These are phyloP conservation scores for Tapirus terrestris DNA, from an alignment of 2,113 vertebrate genomes.

Conservation along the genomic window DNA sequence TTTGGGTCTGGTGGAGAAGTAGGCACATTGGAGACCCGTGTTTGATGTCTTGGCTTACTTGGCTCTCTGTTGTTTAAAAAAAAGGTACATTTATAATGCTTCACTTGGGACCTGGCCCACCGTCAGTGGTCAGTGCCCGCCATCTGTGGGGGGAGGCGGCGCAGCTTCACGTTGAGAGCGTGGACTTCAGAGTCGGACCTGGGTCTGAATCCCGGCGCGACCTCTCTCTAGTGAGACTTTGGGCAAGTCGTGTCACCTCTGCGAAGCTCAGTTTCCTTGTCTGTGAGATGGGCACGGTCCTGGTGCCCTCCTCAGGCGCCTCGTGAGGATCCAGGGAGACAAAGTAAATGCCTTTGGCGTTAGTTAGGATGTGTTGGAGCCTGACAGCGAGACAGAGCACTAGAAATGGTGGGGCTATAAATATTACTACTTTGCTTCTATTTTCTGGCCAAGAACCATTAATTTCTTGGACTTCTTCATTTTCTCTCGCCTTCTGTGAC, in stretches of 20 bases:
- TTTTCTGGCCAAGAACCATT: constrained; percentile 18
- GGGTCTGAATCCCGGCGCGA: not conserved
- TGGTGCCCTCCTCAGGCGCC: not conserved
- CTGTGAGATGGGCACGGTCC: not conserved
- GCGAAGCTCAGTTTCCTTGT: not conserved
- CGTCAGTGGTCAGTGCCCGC: not conserved
- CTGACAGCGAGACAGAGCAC: not conserved
- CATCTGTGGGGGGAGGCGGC: accelerated
- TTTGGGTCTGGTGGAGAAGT: not conserved
- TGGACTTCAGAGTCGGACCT: not conserved
- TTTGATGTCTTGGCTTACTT: not conserved
- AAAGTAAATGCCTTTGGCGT: accelerated
- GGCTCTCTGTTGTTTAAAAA: not conserved
- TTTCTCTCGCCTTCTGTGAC: not conserved
- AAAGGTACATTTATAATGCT: not conserved
- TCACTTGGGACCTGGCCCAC: accelerated
- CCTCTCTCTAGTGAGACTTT: not conserved
- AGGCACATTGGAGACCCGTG: accelerated
- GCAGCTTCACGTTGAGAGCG: accelerated
- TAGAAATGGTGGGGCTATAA: not conserved
- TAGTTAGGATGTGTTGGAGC: not conserved
- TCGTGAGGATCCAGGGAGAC: not conserved
- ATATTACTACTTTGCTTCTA: not conserved
- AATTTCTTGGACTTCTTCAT: not conserved
- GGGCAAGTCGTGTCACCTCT: not conserved